Conservation (phyloP, 2,113 vertebrate genomes). For the Hipposideros armiger region DNA sequence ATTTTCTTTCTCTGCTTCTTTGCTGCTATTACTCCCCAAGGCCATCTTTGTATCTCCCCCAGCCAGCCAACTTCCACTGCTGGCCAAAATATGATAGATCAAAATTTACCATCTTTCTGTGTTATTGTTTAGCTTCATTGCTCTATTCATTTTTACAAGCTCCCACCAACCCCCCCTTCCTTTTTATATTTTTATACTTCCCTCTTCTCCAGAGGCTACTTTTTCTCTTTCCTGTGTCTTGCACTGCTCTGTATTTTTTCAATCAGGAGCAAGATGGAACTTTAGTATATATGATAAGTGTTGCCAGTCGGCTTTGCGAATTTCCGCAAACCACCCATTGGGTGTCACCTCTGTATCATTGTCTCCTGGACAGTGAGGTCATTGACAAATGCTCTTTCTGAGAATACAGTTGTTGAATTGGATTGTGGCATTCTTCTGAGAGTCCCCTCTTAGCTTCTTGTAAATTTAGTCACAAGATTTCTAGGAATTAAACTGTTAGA, state of each 20-base stretch:
- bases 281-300: background rate
- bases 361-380: background rate
- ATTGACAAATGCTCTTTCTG: background rate
- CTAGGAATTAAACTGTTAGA: background rate
- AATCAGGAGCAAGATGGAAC: background rate
- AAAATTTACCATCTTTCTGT: slow-evolving; percentile 48
- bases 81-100: slow-evolving; percentile 44
- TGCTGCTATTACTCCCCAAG: slow-evolving; percentile 47
- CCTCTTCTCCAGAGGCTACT: slow-evolving; percentile 1
- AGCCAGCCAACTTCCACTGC: slow-evolving; percentile 46
- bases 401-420: background rate
- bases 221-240: slow-evolving; percentile 39
- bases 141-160: slow-evolving; percentile 48
- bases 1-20: slow-evolving; percentile 26
- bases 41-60: background rate
- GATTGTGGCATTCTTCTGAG: background rate
- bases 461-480: background rate
- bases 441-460: background rate
- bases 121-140: slow-evolving; percentile 54
- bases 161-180: background rate
- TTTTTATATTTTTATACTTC: slow-evolving; percentile 41
- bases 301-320: background rate
- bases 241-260: background rate
- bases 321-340: background rate
- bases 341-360: background rate